Percentiles rank a stretch among this genome's conserved stretches.
These are phyloP conservation scores for Perodicticus potto DNA, from an alignment of 2,797 vertebrate genomes.

Conservation along the genomic window DNA sequence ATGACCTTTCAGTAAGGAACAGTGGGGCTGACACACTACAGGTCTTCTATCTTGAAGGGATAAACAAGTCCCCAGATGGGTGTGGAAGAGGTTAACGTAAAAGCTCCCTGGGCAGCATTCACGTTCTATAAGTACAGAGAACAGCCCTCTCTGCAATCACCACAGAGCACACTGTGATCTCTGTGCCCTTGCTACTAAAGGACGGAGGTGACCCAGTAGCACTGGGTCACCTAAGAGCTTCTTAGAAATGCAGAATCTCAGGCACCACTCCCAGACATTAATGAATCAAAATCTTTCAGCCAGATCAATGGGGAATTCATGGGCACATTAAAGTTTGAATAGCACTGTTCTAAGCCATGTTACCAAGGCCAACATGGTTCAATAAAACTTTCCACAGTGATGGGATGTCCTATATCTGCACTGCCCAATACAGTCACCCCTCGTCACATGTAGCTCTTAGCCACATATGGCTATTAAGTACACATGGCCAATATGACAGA, in stretches of 20 bases:
- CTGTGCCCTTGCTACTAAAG: background rate
- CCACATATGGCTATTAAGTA: background rate
- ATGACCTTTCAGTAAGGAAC: background rate
- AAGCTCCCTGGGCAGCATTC: background rate
- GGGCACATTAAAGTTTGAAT: background rate
- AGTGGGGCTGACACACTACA: background rate
- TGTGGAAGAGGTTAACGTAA: background rate
- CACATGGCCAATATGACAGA: background rate
- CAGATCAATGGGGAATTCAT: background rate
- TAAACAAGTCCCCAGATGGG: background rate
- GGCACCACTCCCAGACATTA: background rate
- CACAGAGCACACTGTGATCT: background rate
- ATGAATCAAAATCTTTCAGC: background rate
- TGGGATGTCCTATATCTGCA: background rate
- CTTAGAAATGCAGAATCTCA: background rate
- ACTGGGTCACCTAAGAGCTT: background rate
- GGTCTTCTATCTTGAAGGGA: background rate
- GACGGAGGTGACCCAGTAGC: background rate
- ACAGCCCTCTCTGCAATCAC: background rate
- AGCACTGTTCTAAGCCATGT: background rate
- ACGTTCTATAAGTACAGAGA: background rate
- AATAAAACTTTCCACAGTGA: too few relatives aligned
- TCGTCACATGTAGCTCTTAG: background rate
- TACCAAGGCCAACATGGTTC: too few relatives aligned
- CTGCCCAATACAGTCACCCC: background rate